phyloP scores from a whole-genome alignment of 2,113 vertebrate species.

The Sigmodon hispidus region DNA sequence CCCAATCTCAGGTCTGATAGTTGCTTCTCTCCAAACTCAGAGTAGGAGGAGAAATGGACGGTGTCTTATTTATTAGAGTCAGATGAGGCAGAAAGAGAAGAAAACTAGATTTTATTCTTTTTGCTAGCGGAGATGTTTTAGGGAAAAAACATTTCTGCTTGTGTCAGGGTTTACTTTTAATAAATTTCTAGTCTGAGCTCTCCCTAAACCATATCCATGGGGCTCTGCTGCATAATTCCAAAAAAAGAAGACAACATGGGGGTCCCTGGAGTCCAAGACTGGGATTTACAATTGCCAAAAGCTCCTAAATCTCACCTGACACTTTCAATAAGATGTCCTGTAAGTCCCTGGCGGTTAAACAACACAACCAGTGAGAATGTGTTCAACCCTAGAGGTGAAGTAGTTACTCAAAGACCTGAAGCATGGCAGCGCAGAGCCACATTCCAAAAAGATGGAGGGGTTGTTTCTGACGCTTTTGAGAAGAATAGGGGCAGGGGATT shows the following conservation, averaged over 20 bases:
- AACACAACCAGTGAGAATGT: not conserved
- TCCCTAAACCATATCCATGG: constrained; percentile 9
- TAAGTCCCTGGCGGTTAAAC: not conserved
- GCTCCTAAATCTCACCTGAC: constrained; percentile 60
- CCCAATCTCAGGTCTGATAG: not conserved
- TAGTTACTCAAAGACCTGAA: not conserved
- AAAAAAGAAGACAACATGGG: constrained; percentile 44
- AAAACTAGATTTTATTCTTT: constrained; percentile 51
- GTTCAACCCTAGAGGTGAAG: not conserved
- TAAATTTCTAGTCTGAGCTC: constrained; percentile 70
- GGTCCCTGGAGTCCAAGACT: constrained; percentile 64
- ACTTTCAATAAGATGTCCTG: constrained; percentile 34
- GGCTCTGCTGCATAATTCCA: constrained; percentile 68
- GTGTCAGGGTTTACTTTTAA: constrained; percentile 64
- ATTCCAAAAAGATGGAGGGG: constrained; percentile 26
- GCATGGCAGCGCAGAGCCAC: not conserved
- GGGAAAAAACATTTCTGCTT: constrained; percentile 52
- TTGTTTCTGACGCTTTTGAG: constrained; percentile 26
- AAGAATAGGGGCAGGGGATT: not conserved
- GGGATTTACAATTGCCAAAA: constrained; percentile 66
- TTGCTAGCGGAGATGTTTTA: constrained; percentile 61
- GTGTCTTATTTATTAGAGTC: not conserved
- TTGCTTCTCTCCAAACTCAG: not conserved
- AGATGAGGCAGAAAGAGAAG: not conserved
- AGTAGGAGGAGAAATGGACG: not conserved